Percentiles rank a stretch among this genome's conserved stretches.
phyloP scores from a whole-genome alignment of 2,113 vertebrate genomes.

The Marcusenius ussheri region DNA sequence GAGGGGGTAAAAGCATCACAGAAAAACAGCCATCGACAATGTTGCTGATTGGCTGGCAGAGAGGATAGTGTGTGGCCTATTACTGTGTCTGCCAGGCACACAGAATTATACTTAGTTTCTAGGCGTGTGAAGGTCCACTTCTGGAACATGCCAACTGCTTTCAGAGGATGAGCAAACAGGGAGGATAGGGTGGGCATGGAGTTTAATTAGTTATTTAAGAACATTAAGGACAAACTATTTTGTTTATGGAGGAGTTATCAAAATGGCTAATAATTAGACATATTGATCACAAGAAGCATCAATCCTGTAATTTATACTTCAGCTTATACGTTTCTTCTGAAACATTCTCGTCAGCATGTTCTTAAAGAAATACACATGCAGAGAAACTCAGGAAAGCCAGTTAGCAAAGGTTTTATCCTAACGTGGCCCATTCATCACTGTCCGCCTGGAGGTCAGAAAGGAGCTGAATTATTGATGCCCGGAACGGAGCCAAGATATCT shows the following conservation, averaged over 20 bases:
- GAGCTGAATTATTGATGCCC: constrained; percentile 41
- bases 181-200: not conserved
- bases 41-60: not conserved
- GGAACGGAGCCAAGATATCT: constrained; percentile 41
- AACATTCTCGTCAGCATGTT: constrained; percentile 24
- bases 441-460: constrained; percentile 30
- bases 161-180: not conserved
- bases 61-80: not conserved
- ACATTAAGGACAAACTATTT: not conserved
- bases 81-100: not conserved
- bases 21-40: not conserved
- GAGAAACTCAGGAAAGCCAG: constrained; percentile 20
- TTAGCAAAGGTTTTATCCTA: constrained; percentile 38
- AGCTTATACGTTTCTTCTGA: constrained; percentile 37
- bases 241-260: constrained; percentile 17
- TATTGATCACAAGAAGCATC: constrained; percentile 21
- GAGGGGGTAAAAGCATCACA: not conserved
- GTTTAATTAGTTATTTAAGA: not conserved
- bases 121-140: not conserved
- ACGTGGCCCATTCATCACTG: constrained; percentile 33
- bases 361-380: constrained; percentile 14
- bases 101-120: not conserved
- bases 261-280: not conserved
- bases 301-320: constrained; percentile 32
- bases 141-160: not conserved